Conservation (phyloP, 2,113 vertebrate species). For the Saimiri boliviensis region DNA sequence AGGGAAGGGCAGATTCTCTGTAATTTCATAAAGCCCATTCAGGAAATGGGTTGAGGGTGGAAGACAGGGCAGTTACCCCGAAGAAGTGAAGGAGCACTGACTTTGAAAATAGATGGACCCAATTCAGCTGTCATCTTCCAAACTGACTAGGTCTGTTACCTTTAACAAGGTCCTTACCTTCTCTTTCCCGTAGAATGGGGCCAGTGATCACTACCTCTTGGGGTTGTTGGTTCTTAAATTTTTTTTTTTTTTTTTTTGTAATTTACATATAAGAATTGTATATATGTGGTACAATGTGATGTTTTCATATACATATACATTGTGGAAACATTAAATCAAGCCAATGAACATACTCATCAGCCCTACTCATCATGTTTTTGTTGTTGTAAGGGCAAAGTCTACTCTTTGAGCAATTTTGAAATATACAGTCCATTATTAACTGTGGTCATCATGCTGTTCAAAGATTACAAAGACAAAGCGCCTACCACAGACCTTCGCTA, state of each 20-base stretch:
- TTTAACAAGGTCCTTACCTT: neutral
- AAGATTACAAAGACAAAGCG: neutral
- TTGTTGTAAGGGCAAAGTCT: neutral
- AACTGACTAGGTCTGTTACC: neutral
- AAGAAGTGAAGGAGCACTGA: neutral
- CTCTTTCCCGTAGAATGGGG: neutral
- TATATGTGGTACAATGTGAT: neutral
- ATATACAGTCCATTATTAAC: neutral
- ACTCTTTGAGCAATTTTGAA: neutral
- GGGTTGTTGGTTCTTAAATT: neutral
- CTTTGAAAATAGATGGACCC: neutral
- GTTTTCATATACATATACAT: neutral
- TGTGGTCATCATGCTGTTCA: neutral
- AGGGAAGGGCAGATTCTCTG: neutral
- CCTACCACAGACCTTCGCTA: neutral
- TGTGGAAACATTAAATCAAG: neutral
- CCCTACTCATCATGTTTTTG: neutral
- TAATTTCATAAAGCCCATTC: neutral
- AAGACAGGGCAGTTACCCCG: neutral
- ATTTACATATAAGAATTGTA: neutral
- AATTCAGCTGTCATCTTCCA: neutral
- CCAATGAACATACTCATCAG: neutral
- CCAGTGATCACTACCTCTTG: neutral
- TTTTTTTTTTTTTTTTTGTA: neutral
- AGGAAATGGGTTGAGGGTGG: neutral